Conservation (phyloP, 2,113 vertebrate genomes). For the Bubalus kerabau region DNA sequence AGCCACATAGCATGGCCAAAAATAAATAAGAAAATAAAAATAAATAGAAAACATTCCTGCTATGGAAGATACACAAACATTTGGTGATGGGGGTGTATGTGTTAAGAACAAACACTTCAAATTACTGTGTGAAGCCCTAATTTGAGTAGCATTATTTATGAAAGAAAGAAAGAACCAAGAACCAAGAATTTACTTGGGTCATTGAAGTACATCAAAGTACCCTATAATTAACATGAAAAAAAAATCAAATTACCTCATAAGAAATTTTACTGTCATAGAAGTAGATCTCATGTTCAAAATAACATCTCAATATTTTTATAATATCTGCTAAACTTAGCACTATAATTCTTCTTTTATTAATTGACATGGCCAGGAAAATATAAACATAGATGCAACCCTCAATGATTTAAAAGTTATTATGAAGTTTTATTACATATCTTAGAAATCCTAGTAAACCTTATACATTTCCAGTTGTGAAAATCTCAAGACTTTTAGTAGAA, state of each 20-base stretch:
- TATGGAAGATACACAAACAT: not conserved
- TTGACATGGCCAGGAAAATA: not conserved
- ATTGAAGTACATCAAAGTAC: not conserved
- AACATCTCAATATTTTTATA: not conserved
- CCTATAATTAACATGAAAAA: not conserved
- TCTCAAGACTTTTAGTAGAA: not conserved
- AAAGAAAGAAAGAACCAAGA: not conserved
- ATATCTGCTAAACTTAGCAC: not conserved
- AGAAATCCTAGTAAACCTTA: not conserved
- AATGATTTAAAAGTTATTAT: not conserved
- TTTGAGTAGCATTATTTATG: not conserved
- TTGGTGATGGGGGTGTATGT: not conserved
- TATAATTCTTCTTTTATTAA: not conserved
- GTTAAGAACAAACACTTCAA: not conserved
- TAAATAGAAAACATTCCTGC: not conserved
- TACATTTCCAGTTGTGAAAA: not conserved
- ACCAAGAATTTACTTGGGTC: not conserved
- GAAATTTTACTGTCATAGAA: not conserved
- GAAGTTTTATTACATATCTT: not conserved
- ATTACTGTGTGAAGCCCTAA: not conserved
- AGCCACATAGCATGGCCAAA: not conserved
- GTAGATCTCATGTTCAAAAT: not conserved
- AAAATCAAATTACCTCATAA: not conserved
- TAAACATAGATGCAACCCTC: not conserved
- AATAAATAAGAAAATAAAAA: not conserved